phyloP scores from a whole-genome alignment of 2,113 vertebrate species.

The Ondatra zibethicus region DNA sequence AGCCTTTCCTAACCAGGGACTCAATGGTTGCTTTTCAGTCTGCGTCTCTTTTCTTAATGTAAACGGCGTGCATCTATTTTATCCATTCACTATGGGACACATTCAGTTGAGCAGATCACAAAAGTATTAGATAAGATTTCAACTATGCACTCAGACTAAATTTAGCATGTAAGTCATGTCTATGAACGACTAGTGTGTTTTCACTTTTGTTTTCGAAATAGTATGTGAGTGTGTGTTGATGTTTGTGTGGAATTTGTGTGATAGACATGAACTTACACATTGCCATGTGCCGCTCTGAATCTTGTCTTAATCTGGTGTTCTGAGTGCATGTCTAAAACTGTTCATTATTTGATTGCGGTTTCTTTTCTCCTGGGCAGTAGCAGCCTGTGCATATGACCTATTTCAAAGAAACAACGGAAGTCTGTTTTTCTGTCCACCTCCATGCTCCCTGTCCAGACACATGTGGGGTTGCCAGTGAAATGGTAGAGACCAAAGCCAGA shows the following conservation, averaged over 20 bases:
- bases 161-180: not conserved
- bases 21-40: not conserved
- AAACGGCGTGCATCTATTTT: not conserved
- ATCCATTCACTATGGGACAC: not conserved
- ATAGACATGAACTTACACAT: not conserved
- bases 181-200: not conserved
- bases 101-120: not conserved
- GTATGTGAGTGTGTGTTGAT: not conserved
- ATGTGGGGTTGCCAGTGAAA: not conserved
- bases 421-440: not conserved
- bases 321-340: not conserved
- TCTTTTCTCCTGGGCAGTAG: not conserved
- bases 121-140: not conserved
- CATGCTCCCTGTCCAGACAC: not conserved
- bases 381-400: not conserved
- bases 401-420: conserved; percentile 6
- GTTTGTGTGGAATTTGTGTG: not conserved
- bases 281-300: not conserved
- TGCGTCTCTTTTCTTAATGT: not conserved
- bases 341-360: not conserved
- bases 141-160: not conserved
- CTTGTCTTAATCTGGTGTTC: not conserved
- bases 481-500: not conserved
- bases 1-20: not conserved
- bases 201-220: conserved; percentile 27